Evolutionary conservation across 2,888 invertebrate genomes (phyloP), one percentile per base, ranked within the genome.

Genomic region (Diachrysia chrysitis): DNA sequence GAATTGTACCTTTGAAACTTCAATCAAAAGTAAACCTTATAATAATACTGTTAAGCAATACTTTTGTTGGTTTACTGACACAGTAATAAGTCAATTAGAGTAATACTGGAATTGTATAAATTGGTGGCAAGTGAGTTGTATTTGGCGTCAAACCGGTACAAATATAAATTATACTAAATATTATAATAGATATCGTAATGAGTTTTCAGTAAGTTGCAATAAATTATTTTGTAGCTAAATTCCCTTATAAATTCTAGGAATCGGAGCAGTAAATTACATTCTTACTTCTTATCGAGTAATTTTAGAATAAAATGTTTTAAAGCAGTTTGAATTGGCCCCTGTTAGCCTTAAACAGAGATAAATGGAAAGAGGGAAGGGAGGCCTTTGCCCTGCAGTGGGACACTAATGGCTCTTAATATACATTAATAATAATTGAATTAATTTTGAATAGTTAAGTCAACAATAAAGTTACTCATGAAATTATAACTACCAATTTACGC

Each of bases 91-190:
- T 68, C 66, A 73, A 70, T 76, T 62, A 46, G 46, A 57, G 46
- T 66, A 73, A 63, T 66, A 70, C 64, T 66, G 59, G 57, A 64
- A 70, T 70, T 68, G 67, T 71, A 51, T 69, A 58, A 76, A 69
- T 68, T 54, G 76, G 55, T 65, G 51, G 59, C 54, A 55, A 79
- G 63, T 76, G 67, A 79, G 63, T 71, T 79, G 76, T 76, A 71
- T 58, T 35, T 78, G 53, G 58, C 51, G 72, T 66, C 35, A 10
- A 42, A 66, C 25, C 61, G 35, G 58, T 67, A 66, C 58, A 65
- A 54, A 63, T 55, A 63, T 70, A 68, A 78, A 78, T 78, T 59
- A 64, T 23, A 66, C n/a, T n/a, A n/a, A n/a, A n/a, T n/a, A n/a
- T 55, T 66, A 70, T 21, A 77, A 77, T 73, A 70, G 23, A 63